phyloP scores from a whole-genome alignment of 2,113 vertebrate species.

The Montifringilla adamsi region DNA sequence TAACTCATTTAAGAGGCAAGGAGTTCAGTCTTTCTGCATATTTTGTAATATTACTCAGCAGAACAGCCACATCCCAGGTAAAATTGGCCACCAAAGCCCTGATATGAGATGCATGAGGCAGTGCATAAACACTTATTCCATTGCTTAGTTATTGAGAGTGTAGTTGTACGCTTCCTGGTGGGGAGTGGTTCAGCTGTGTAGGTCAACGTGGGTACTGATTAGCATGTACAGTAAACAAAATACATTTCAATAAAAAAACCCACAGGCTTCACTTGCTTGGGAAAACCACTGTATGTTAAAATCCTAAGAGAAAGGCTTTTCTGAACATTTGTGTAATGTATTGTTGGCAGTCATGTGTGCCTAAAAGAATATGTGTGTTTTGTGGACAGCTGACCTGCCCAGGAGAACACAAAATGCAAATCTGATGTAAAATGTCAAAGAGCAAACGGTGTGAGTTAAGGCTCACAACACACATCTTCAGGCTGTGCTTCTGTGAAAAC shows the following conservation, averaged over 20 bases:
- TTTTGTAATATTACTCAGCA: not conserved
- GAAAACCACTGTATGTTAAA: not conserved
- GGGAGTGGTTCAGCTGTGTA: not conserved
- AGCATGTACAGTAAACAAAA: not conserved
- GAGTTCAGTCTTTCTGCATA: not conserved
- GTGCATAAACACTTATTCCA: not conserved
- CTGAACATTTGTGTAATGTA: not conserved
- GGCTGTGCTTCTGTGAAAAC: accelerated
- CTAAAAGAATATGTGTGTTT: not conserved
- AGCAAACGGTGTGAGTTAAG: not conserved
- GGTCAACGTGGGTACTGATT: not conserved
- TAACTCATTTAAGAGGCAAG: not conserved
- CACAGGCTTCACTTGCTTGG: not conserved
- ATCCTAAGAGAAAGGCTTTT: not conserved
- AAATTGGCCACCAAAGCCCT: not conserved
- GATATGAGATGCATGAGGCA: not conserved
- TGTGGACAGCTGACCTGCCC: not conserved
- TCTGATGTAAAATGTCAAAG: not conserved
- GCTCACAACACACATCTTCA: accelerated
- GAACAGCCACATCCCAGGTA: not conserved
- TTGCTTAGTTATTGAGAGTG: not conserved
- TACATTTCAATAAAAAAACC: not conserved
- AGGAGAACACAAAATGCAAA: not conserved
- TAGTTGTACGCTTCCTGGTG: not conserved
- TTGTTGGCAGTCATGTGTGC: not conserved